phyloP scores from a whole-genome alignment of 1,140 invertebrate species.

The Onthophagus taurus region DNA sequence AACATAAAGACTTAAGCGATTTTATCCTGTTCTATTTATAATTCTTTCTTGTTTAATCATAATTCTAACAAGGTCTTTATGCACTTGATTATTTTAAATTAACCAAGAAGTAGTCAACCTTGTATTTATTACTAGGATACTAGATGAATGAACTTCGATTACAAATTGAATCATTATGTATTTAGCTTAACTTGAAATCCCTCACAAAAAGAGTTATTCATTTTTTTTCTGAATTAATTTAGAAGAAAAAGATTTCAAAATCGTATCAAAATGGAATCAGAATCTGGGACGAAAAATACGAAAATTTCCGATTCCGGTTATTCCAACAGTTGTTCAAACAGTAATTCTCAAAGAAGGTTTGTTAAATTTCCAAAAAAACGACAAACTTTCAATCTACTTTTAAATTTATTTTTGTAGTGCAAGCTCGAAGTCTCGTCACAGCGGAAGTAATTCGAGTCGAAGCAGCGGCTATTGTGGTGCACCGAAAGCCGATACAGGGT shows the following conservation, averaged over 20 bases:
- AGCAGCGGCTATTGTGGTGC: slow-evolving; percentile 67
- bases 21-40: too few relatives aligned
- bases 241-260: neutral
- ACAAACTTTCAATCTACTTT: neutral
- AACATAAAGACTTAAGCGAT: too few relatives aligned
- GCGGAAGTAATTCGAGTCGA: slow-evolving; percentile 62
- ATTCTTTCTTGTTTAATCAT: too few relatives aligned
- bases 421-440: slow-evolving; percentile 66
- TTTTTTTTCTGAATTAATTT: neutral
- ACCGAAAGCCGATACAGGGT: slow-evolving; percentile 46
- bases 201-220: neutral
- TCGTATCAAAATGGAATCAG: slow-evolving; percentile 38
- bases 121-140: neutral
- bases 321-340: slow-evolving; percentile 66
- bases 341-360: slow-evolving; percentile 63
- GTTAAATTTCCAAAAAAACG: neutral
- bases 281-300: slow-evolving; percentile 44
- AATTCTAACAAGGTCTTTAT: too few relatives aligned
- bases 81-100: neutral
- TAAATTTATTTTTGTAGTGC: slow-evolving; percentile 39
- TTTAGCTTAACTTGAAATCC: neutral
- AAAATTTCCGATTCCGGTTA: slow-evolving; percentile 69
- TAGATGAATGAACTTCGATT: neutral
- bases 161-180: neutral
- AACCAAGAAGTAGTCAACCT: too few relatives aligned